Base-by-base conservation (phyloP, 2,888 invertebrate species). In the Ectobius pallidus region DNA sequence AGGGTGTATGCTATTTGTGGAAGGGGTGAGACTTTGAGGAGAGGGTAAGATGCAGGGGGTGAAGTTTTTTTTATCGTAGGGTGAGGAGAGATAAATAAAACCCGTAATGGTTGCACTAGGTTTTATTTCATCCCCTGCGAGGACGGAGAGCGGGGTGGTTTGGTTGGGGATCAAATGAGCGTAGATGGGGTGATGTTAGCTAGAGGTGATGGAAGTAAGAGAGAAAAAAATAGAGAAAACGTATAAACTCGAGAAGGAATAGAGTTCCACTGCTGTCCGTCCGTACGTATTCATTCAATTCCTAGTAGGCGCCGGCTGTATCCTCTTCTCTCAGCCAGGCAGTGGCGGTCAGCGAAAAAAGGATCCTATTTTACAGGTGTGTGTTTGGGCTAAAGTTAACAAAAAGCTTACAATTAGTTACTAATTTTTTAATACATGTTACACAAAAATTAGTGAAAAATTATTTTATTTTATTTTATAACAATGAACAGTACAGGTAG, bases 81-180 rank as follows among this genome's bases (percentile, higher is more conserved):
- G 30, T 30, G 69, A 22, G 49, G 22, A 69, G 69, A 69, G 62
- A 73, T 73, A 73, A 73, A 73, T 73, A 73, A 61, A 61, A 70
- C 42, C 42, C 52, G 73, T 73, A 70, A 70, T 70, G 73, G 69
- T 70, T 68, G 68, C 30, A 61, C 69, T 67, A 61, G 69, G 68
- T 67, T 72, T 72, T 69, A 72, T 72, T 72, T 72, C 69, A 72
- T 68, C 69, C 72, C 44, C 69, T 58, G 30, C 61, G 14, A 44
- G 58, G 72, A 63, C 27, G 44, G 20, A 58, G 32, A 34, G 58
- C 34, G 11, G 34, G 34, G 34, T 6, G 34, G 71, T 16, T 46
- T 20, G 52, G 27, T 16, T 52, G 61, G 58, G 68, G 58, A 65
- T 63, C 63, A 63, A 63, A 39, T 22, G 63, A 62, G 39, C 44